Base-by-base conservation (phyloP, 2,888 invertebrate species). In the Eupithecia vulgata region DNA sequence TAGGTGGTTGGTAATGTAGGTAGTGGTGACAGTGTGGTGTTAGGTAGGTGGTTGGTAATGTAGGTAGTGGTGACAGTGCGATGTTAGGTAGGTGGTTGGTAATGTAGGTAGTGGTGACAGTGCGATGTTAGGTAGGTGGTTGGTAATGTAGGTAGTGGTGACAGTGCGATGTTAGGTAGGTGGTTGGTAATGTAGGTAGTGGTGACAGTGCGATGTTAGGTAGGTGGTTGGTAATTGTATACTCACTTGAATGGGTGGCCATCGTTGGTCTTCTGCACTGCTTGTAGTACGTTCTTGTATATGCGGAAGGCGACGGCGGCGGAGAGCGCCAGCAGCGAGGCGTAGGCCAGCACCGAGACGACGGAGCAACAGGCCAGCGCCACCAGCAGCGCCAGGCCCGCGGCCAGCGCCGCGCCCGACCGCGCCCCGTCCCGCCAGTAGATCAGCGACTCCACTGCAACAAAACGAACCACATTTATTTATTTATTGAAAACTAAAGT, bases 361-460 rank as follows among this genome's bases (percentile, higher is more conserved):
- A 99, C 96, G 84, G 98, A 98, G 96, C 97, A 98, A 95, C 97
- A 97, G 88, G 98, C 97, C 93, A 99, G 96, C 86, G 99, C 98
- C 92, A 99, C 95, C 86, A 99, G 97, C 87, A 98, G 96, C 86
- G 97, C 96, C 88, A 99, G 95, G 82, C 98, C 97, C 83, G 97
- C 97, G 88, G 98, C 99, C 91, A 99, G 98, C 80, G 98, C 98
- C 85, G 97, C 96, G 82, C 98, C 99, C 80, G 98, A 98, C 94
- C 97, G 98, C 95, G 97, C 98, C 83, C 98, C 97, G 95, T 98
- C 97, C 82, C 99, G 97, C 99, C 99, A 99, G 95, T 99, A 99
- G 92, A 99, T 97, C 92, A 99, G 95, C 88, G 98, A 98, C 94
- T 98, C 97, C 96, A 98, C 98, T 98, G 95, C 12, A 96, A 96